Base-by-base conservation (phyloP, 2,113 vertebrate species). In the Neogale vison region DNA sequence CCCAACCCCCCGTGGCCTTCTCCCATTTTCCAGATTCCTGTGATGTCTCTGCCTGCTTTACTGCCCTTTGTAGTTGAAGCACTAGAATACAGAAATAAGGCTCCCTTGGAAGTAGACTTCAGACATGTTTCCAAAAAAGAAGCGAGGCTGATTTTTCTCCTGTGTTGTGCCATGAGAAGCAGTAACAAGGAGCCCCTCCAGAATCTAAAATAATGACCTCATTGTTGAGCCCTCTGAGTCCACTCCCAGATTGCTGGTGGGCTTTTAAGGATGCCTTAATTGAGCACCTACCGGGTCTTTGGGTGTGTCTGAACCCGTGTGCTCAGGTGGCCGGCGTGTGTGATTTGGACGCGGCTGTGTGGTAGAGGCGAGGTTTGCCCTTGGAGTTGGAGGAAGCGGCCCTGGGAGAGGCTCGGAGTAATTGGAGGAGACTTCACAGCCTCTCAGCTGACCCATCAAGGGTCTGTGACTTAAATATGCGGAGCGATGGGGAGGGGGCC, bases 1-100 rank as follows among this genome's bases (percentile, higher is more conserved):
- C 74, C 76, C 55, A 31, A 11, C 2, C 34, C 59, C 45, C 63
- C 8, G 4, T 34, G 61, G 81, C n/a, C 52, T 55, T 81, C 71
- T 88, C 36, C 59, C 26, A 3, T 77, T 93, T 77, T 36, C 67
- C 47, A 15, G 11, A 31, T 45, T 5, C 10, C 81, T 61, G 42
- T 88, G 81, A 76, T 88, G 55, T 76, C 71, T 57, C 0, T 15
- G 74, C 69, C 55, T 80, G 76, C 42, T 61, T 1, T 50, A 29
- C n/a, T 13, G 87, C 57, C 23, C 94, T 98, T 95, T 95, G 77
- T 96, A 74, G 57, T 81, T 20, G 36, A 69, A 97, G 72, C 9
- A 3, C 12, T 77, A 1, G 55, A 47, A 42, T 67, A 45, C 88
- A 71, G 92, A 88, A 90, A 80, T 23, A 24, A 88, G 76, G 26